Conservation (phyloP, 2,113 vertebrate genomes). For the Myotis yumanensis region DNA sequence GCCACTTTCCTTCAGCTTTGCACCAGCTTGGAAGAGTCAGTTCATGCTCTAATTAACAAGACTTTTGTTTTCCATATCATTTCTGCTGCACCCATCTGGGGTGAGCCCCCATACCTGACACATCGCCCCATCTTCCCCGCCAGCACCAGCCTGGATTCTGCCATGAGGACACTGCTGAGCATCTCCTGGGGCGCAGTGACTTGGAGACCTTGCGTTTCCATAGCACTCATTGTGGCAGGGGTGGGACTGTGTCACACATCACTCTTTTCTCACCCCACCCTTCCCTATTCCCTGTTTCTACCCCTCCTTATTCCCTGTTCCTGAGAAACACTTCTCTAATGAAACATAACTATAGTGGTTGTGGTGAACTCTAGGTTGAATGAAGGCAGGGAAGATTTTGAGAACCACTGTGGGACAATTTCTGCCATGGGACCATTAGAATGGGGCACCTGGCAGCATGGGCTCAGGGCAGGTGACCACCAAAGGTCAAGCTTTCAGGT, state of each 20-base stretch:
- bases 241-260: not conserved
- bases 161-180: too few relatives aligned
- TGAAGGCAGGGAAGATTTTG: not conserved
- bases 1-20: not conserved
- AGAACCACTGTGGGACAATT: not conserved
- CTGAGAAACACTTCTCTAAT: not conserved
- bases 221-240: not conserved
- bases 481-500: too few relatives aligned
- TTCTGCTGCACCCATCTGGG: not conserved
- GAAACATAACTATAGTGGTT: not conserved
- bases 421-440: not conserved
- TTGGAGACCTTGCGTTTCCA: too few relatives aligned
- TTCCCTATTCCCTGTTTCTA: too few relatives aligned
- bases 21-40: not conserved
- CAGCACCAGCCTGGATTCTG: not conserved
- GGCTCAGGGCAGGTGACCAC: not conserved
- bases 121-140: fast-evolving
- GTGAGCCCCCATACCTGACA: not conserved
- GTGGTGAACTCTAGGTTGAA: not conserved
- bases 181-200: too few relatives aligned
- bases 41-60: too few relatives aligned
- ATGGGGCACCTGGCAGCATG: not conserved
- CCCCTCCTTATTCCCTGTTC: not conserved
- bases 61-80: not conserved
- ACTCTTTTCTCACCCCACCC: too few relatives aligned